Percentiles rank a stretch among this genome's conserved stretches.
phyloP scores from a whole-genome alignment of 1,140 invertebrate genomes.

The Heliconius hermathena region DNA sequence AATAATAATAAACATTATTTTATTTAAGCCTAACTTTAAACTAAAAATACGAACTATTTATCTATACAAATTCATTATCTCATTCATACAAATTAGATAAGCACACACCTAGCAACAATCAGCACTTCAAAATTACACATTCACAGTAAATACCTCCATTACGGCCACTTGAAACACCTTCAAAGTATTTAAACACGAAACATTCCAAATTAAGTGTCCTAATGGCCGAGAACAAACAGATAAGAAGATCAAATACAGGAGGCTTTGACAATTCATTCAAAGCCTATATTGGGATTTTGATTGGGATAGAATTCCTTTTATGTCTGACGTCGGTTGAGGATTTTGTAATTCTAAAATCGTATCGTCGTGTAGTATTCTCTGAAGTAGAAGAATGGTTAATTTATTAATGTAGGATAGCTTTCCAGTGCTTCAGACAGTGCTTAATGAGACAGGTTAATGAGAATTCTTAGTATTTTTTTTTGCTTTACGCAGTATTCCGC shows the following conservation, averaged over 20 bases:
- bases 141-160: not conserved
- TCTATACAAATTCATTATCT: not conserved
- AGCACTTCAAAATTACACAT: not conserved
- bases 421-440: too few relatives aligned
- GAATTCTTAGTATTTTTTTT: too few relatives aligned
- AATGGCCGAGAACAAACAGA: constrained; percentile 1
- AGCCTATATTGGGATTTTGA: not conserved
- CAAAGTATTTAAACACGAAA: not conserved
- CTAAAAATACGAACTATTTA: not conserved
- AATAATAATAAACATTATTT: too few relatives aligned
- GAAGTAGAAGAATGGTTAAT: not conserved
- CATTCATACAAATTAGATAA: not conserved
- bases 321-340: not conserved
- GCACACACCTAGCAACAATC: not conserved
- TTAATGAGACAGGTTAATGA: too few relatives aligned
- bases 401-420: too few relatives aligned
- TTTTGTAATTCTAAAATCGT: not conserved
- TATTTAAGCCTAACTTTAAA: not conserved
- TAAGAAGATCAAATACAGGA: not conserved
- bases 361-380: not conserved
- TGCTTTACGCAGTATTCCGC: too few relatives aligned
- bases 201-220: constrained; percentile 3
- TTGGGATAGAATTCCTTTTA: not conserved
- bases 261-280: not conserved
- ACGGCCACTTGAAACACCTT: not conserved